A percentile compares a stretch with the other conserved stretches of the same genome.
Conservation (phyloP, 2,797 vertebrate genomes). For the Argentina silus region DNA sequence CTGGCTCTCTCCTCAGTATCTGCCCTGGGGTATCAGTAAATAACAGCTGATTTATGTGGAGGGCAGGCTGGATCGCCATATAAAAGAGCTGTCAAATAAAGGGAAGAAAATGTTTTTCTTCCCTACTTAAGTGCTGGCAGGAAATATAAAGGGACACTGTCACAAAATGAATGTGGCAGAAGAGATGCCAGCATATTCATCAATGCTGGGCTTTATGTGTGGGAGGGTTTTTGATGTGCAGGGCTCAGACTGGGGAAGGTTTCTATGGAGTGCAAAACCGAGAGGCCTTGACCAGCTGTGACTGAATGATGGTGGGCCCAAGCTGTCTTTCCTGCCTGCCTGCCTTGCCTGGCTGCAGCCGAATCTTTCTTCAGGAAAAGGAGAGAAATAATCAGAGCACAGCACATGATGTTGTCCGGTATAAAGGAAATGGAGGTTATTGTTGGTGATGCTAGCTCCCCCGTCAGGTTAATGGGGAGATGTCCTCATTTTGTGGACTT, state of each 20-base stretch:
- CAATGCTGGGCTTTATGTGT: constrained; percentile 77
- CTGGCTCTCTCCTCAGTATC: constrained; percentile 24
- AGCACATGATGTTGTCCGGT: constrained; percentile 19
- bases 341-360: constrained; percentile 24
- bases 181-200: constrained; percentile 73
- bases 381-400: constrained; percentile 23
- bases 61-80: constrained; percentile 65
- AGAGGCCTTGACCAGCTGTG: constrained; percentile 74
- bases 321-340: constrained; percentile 56
- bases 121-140: constrained; percentile 74
- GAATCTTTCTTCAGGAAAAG: constrained; percentile 32
- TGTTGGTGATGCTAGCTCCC: constrained; percentile 29
- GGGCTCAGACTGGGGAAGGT: constrained; percentile 52
- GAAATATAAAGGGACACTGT: constrained; percentile 78
- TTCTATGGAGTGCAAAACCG: constrained; percentile 60
- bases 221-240: constrained; percentile 71
- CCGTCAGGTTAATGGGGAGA: constrained; percentile 44
- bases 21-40: constrained; percentile 18
- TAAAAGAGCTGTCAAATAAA: constrained; percentile 75
- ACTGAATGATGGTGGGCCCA: constrained; percentile 48
- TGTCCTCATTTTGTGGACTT: constrained; percentile 11
- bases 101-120: constrained; percentile 74
- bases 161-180: constrained; percentile 69
- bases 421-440: constrained; percentile 28
- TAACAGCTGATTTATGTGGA: constrained; percentile 63